phyloP scores from a whole-genome alignment of 1,140 invertebrate genomes.

The Maniola jurtina region DNA sequence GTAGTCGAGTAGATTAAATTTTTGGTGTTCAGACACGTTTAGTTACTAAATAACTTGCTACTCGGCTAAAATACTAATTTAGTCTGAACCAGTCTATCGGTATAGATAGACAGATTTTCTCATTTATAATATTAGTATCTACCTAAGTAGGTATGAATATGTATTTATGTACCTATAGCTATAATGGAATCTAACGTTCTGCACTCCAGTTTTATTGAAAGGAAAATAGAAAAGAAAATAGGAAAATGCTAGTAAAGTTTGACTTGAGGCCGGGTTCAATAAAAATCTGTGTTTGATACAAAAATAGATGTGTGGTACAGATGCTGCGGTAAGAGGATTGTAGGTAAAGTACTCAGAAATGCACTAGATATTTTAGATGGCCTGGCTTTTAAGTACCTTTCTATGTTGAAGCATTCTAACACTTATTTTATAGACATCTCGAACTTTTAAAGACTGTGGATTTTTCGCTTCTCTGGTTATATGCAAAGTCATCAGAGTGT shows the following conservation, averaged over 20 bases:
- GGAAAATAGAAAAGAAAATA: background rate
- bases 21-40: too few species aligned
- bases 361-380: background rate
- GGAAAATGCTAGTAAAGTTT: background rate
- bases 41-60: too few species aligned
- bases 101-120: too few species aligned
- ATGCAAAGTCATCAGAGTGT: too few species aligned
- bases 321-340: background rate
- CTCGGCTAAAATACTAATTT: too few species aligned
- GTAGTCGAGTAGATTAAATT: too few species aligned
- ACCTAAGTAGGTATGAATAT: too few species aligned
- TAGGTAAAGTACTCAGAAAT: background rate
- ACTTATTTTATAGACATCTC: background rate
- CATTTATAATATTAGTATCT: too few species aligned
- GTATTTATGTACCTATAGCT: too few species aligned
- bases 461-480: too few species aligned
- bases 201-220: background rate
- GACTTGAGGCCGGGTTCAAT: background rate
- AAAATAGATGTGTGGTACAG: slow-evolving; percentile 1
- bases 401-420: background rate
- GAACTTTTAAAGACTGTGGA: too few species aligned
- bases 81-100: too few species aligned
- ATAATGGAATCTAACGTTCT: background rate
- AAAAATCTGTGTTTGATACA: background rate
- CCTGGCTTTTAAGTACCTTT: background rate